phyloP scores from a whole-genome alignment of 2,888 invertebrate genomes.

The Sphinx pinastri region DNA sequence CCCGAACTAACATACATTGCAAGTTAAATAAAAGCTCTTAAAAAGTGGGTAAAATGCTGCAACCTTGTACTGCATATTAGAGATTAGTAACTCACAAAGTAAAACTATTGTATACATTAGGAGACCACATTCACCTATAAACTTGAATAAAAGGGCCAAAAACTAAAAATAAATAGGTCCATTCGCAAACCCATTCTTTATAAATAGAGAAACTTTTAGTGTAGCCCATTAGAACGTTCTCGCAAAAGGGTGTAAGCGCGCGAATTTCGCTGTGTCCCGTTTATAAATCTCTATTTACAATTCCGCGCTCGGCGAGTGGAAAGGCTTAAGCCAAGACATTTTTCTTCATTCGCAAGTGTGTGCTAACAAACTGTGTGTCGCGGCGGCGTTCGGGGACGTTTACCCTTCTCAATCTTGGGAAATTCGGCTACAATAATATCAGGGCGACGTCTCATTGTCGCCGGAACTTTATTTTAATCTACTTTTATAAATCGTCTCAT shows the following conservation, averaged over 20 bases:
- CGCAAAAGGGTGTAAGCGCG: conserved; percentile 60
- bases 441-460: conserved; percentile 40
- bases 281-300: conserved; percentile 83
- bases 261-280: conserved; percentile 71
- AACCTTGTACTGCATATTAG: background rate
- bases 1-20: no score
- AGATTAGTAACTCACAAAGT: background rate
- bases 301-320: conserved; percentile 74
- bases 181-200: conserved; percentile 30
- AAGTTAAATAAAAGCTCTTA: no score
- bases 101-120: conserved; percentile 8
- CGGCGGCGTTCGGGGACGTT: conserved; percentile 56
- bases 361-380: conserved; percentile 73
- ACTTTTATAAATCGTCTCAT: conserved; percentile 29
- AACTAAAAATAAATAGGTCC: conserved; percentile 34
- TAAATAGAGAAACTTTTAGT: conserved; percentile 53
- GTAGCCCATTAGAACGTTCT: conserved; percentile 51
- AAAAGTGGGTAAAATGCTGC: no score
- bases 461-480: conserved; percentile 31
- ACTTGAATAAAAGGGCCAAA: conserved; percentile 11
- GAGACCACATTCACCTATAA: background rate
- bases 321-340: conserved; percentile 81
- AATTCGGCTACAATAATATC: conserved; percentile 63
- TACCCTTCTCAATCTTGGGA: conserved; percentile 66
- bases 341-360: conserved; percentile 81